Conservation (phyloP, 2,888 invertebrate genomes). For the Drosophila subsilvestris region DNA sequence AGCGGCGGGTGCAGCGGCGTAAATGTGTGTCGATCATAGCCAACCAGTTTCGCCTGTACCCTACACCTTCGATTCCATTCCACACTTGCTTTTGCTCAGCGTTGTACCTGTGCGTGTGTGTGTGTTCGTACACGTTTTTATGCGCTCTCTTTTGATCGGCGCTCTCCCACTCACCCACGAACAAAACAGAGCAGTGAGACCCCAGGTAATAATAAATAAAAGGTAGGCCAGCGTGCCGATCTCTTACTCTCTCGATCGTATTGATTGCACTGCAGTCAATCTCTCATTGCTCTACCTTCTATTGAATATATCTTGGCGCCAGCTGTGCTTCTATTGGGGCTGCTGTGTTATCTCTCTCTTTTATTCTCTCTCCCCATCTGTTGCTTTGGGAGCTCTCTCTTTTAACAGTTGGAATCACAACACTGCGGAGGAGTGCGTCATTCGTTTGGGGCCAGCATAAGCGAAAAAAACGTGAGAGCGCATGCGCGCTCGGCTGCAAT, state of each 20-base stretch:
- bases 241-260: neutral
- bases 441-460: conserved; percentile 66
- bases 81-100: conserved; percentile 59
- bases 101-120: conserved; percentile 35
- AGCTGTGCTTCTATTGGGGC: conserved; percentile 47
- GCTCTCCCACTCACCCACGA: conserved; percentile 55
- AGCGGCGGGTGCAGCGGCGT: conserved; percentile 23
- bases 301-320: conserved; percentile 6
- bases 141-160: conserved; percentile 16
- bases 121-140: conserved; percentile 19
- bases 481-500: conserved; percentile 69
- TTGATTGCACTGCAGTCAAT: neutral
- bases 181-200: conserved; percentile 21
- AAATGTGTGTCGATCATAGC: conserved; percentile 14
- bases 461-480: conserved; percentile 68
- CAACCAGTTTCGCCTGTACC: conserved; percentile 27
- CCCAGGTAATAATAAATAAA: neutral
- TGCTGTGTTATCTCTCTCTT: conserved; percentile 38
- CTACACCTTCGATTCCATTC: conserved; percentile 19
- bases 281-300: neutral
- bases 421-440: conserved; percentile 38
- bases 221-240: neutral
- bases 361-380: conserved; percentile 2
- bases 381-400: conserved; percentile 7
- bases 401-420: conserved; percentile 38